Conservation (phyloP, 2,797 vertebrate species). For the Falco peregrinus region DNA sequence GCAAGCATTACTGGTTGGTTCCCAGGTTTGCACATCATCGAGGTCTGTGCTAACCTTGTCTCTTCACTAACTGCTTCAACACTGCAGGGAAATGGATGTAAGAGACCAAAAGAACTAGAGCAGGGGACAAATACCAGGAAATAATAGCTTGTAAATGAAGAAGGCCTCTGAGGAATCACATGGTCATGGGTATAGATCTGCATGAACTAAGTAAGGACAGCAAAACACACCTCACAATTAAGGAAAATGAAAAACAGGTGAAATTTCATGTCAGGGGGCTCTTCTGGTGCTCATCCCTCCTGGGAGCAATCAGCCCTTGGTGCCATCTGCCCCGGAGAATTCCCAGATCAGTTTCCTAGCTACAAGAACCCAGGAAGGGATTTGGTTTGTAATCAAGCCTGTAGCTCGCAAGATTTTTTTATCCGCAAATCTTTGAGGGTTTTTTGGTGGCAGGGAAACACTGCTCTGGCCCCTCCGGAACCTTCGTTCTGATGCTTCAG, state of each 20-base stretch:
- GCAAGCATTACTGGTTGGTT: background rate
- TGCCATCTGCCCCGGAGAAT: background rate
- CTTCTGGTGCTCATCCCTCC: background rate
- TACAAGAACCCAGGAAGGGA: background rate
- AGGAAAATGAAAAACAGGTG: background rate
- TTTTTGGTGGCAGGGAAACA: background rate
- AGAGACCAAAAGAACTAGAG: background rate
- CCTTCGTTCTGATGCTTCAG: background rate
- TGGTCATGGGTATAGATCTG: background rate
- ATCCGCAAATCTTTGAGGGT: background rate
- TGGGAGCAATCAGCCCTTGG: background rate
- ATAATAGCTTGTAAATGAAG: background rate
- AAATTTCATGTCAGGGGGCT: background rate
- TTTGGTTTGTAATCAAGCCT: background rate
- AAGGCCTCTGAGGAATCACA: background rate
- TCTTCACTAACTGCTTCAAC: background rate
- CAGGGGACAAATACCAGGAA: background rate
- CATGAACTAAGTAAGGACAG: background rate
- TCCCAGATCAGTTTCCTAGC: slow-evolving; percentile 14
- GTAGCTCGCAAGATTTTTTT: background rate
- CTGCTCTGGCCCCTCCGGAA: background rate
- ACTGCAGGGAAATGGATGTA: background rate
- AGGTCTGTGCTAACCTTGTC: background rate
- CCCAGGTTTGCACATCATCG: background rate
- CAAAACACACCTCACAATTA: slow-evolving; percentile 9